phyloP scores from a whole-genome alignment of 2,113 vertebrate species.

The Mesitornis unicolor region DNA sequence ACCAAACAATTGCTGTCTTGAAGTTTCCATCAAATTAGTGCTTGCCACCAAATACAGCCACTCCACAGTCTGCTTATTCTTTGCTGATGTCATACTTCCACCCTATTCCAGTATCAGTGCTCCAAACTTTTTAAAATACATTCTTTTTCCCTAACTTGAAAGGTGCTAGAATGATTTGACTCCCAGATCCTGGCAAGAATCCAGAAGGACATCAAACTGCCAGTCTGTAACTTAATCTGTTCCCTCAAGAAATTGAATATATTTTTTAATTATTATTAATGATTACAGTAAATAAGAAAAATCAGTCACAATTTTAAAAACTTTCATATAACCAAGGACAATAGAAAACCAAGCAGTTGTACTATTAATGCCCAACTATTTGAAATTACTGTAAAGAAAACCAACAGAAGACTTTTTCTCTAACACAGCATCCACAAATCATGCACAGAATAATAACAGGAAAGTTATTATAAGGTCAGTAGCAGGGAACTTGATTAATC shows the following conservation, averaged over 20 bases:
- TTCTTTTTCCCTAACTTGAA: background rate
- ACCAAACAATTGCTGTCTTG: background rate
- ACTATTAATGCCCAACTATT: background rate
- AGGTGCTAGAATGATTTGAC: background rate
- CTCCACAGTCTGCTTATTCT: background rate
- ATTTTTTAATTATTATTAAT: background rate
- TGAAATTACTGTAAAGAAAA: background rate
- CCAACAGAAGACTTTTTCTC: background rate
- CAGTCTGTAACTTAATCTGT: background rate
- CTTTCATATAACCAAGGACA: background rate
- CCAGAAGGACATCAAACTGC: background rate
- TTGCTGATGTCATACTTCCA: background rate
- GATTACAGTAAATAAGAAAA: background rate
- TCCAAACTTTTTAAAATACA: background rate
- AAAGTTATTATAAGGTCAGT: background rate
- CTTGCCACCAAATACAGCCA: background rate
- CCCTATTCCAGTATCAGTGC: background rate
- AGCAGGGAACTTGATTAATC: background rate
- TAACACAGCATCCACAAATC: background rate
- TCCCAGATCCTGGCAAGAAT: background rate
- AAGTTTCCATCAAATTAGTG: background rate
- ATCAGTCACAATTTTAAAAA: background rate
- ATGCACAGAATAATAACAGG: background rate
- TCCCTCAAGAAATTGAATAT: background rate
- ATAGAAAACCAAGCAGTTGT: background rate